Conservation (phyloP, 2,113 vertebrate genomes). For the Bambusicola thoracicus region DNA sequence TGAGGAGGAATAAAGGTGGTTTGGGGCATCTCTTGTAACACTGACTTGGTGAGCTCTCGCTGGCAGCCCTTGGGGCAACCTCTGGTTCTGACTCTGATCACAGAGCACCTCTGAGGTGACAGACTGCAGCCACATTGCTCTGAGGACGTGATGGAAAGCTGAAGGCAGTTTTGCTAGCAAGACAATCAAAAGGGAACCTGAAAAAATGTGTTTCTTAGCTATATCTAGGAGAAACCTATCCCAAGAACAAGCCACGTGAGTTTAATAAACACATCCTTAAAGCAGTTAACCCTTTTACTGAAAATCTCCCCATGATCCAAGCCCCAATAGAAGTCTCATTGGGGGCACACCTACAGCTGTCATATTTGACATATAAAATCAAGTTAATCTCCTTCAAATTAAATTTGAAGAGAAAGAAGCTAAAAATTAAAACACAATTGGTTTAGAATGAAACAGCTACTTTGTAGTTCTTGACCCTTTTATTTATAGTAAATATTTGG, state of each 20-base stretch:
- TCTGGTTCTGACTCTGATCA: background rate
- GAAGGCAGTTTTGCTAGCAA: background rate
- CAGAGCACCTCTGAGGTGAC: fast-evolving
- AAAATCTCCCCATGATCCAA: background rate
- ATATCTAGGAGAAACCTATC: background rate
- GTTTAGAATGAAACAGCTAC: conserved; percentile 66
- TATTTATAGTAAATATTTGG: conserved; percentile 77
- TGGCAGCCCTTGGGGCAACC: background rate
- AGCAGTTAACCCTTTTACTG: background rate
- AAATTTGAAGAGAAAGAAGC: conserved; percentile 55
- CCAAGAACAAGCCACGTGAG: background rate
- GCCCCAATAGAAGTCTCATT: background rate
- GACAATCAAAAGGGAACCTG: background rate
- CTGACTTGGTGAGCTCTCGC: background rate
- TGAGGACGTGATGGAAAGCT: fast-evolving
- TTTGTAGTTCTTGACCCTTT: conserved; percentile 70
- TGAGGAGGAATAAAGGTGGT: background rate
- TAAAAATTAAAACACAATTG: conserved; percentile 53
- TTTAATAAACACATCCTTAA: conserved; percentile 40
- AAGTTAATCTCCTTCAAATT: conserved; percentile 66
- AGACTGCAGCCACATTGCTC: background rate
- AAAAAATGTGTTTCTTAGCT: background rate
- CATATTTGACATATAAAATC: conserved; percentile 63
- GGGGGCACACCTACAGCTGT: background rate
- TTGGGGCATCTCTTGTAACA: fast-evolving